Conservation (phyloP, 2,797 vertebrate genomes). For the Siniperca undulata region DNA sequence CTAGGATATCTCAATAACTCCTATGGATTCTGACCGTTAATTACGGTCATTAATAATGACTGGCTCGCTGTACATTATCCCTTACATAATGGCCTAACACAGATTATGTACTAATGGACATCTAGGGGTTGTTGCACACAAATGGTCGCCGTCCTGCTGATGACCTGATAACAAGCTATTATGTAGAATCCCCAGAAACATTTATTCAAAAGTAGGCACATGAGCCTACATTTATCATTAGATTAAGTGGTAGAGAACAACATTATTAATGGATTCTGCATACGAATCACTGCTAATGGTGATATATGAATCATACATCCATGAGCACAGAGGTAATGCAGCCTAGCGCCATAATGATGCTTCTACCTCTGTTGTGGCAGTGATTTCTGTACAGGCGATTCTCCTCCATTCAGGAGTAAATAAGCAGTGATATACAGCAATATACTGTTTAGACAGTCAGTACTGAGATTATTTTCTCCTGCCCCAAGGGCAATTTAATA, state of each 20-base stretch:
- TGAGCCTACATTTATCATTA: conserved; percentile 50
- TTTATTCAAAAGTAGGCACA: conserved; percentile 25
- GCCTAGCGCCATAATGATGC: conserved; percentile 35
- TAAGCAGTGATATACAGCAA: conserved; percentile 41
- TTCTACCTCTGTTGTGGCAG: conserved; percentile 31
- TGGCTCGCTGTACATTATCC: too few relatives aligned
- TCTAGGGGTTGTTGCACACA: conserved; percentile 18
- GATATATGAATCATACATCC: conserved; percentile 61
- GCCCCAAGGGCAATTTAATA: conserved; percentile 55
- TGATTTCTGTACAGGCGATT: conserved; percentile 46
- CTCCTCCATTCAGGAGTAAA: conserved; percentile 41
- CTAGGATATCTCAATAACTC: conserved; percentile 2
- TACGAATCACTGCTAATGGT: conserved; percentile 57
- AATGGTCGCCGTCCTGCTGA: conserved; percentile 40
- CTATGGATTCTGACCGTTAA: background rate
- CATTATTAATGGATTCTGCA: conserved; percentile 57
- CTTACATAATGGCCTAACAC: conserved; percentile 17
- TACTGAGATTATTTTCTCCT: conserved; percentile 43
- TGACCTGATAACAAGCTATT: conserved; percentile 63
- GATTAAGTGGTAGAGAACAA: conserved; percentile 58
- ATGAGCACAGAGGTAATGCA: conserved; percentile 43
- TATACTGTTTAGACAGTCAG: conserved; percentile 54
- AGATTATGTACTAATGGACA: conserved; percentile 59
- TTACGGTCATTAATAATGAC: too few relatives aligned
- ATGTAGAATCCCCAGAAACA: conserved; percentile 43